Percentiles rank a stretch among this genome's conserved stretches.
These are phyloP conservation scores for Crossoptilon crossoptilon DNA, from an alignment of 2,797 vertebrate genomes.

Conservation along the genomic window DNA sequence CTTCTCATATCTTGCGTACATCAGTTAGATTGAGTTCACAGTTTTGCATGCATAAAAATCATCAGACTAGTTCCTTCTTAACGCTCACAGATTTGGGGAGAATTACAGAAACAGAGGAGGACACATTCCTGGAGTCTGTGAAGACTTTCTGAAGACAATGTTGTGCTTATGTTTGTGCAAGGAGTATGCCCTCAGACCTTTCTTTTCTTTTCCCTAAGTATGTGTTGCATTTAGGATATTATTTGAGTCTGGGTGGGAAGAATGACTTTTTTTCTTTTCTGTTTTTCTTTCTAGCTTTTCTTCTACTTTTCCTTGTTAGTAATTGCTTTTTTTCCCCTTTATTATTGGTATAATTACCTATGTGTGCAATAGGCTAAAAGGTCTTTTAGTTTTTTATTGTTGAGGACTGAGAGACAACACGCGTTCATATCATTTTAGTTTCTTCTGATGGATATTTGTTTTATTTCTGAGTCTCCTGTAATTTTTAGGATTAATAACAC, in stretches of 20 bases:
- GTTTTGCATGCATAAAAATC: neutral
- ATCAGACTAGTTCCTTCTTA: neutral
- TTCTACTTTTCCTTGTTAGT: neutral
- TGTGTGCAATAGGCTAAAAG: neutral
- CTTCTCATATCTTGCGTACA: neutral
- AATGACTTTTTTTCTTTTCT: neutral
- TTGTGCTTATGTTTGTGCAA: neutral
- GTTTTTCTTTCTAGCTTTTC: neutral
- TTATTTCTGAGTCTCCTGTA: neutral
- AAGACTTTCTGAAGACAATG: neutral
- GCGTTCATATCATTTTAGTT: neutral
- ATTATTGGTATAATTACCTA: neutral
- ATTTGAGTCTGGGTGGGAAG: neutral
- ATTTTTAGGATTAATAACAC: neutral
- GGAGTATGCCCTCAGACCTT: neutral
- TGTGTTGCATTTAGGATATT: neutral
- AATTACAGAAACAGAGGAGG: neutral
- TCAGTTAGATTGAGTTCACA: neutral
- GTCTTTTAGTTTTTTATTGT: neutral
- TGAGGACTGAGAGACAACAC: neutral
- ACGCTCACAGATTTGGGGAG: neutral
- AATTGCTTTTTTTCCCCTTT: neutral
- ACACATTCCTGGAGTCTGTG: fast-evolving
- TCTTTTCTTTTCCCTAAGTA: neutral
- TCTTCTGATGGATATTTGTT: neutral